Base-by-base conservation (phyloP, 2,797 vertebrate genomes). In the Triplophysa yarkandensis region DNA sequence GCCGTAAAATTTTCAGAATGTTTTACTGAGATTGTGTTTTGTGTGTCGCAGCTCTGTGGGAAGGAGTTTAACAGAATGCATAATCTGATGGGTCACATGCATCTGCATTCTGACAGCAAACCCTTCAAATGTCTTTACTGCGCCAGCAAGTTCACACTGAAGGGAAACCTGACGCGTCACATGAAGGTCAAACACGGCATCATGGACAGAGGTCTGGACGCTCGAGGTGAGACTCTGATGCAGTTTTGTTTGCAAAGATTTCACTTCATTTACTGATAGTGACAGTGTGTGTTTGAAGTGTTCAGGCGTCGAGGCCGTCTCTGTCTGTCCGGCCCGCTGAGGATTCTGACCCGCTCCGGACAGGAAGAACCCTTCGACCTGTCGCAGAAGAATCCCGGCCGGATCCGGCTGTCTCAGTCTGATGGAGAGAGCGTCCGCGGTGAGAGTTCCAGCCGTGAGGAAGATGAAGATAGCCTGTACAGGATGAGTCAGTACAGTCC, bases 41-140 rank as follows among this genome's bases (percentile, higher is more conserved):
- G 19, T 77, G 36, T 71, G 43, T 68, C 52, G 84, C 92, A 99
- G 98, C 92, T 99, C 6, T 99, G 98, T 78, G 96, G 96, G 76
- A 99, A 99, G 82, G 96, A 99, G 83, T 99, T 99, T 84, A 99
- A 99, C 90, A 91, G 98, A 80, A 98, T 99, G 97, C 98, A 99
- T 87, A 99, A 99, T 86, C 92, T 99, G 25, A 96, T 99, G 96
- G 98, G 98, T 36, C 98, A 99, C 86, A 98, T 99, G 97, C 97
- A 99, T 84, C 93, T 99, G 80, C 98, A 99, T 86, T 96, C 98
- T 0, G 95, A 98, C 88, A 98, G 95, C 88, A 99, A 99, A 71
- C 98, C 98, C 48, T 99, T 99, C 90, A 98, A 98, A 82, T 99
- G 98, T 60, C 93, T 98, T 32, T 98, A 99, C 87, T 99, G 98